Percentiles rank a stretch among this genome's conserved stretches.
Evolutionary conservation across 2,113 vertebrate species (phyloP).

Genomic region (Psittacula cyanocephala): DNA sequence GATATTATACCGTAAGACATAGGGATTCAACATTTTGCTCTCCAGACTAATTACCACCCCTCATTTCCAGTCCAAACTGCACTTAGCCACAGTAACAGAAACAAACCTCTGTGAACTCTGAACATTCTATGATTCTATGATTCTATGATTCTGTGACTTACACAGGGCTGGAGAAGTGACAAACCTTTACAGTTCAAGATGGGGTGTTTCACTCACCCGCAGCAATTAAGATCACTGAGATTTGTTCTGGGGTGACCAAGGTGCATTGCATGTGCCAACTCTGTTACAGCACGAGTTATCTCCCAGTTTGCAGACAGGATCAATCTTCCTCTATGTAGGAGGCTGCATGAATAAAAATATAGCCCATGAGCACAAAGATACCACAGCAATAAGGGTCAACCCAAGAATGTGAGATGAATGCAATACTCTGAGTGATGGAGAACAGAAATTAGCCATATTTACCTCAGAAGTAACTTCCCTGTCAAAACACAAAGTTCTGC

Average conservation of each 20-base stretch:
- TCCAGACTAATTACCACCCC: not conserved
- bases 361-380: not conserved
- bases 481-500: not conserved
- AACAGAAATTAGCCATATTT: not conserved
- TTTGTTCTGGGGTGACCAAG: not conserved
- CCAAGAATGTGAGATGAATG: not conserved
- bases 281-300: not conserved
- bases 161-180: not conserved
- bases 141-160: not conserved
- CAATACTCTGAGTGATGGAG: not conserved
- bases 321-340: not conserved
- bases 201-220: not conserved
- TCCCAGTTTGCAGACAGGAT: not conserved
- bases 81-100: not conserved
- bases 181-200: fast-evolving
- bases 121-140: not conserved
- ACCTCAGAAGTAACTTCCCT: not conserved
- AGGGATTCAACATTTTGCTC: not conserved
- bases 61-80: not conserved
- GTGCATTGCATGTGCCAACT: not conserved
- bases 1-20: fast-evolving
- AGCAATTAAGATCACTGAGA: not conserved
- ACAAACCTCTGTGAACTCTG: not conserved
- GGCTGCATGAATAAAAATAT: not conserved
- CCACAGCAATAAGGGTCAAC: not conserved